Percentiles rank a stretch among this genome's conserved stretches.
These are phyloP conservation scores for Philopotamus ludificatus DNA, from an alignment of 1,140 invertebrate species.

Conservation along the genomic window DNA sequence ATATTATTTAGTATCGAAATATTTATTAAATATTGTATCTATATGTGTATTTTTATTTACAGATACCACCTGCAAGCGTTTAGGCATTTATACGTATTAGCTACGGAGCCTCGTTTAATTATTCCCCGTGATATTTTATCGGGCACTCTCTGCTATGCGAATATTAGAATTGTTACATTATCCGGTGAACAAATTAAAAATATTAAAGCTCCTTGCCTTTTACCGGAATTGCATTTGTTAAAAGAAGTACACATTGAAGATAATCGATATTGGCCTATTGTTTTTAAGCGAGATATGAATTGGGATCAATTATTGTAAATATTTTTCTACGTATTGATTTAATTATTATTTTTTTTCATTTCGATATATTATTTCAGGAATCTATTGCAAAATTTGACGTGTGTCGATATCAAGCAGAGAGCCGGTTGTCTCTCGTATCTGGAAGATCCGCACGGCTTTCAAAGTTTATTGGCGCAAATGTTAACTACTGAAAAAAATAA, in stretches of 20 bases:
- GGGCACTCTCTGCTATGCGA: conserved; percentile 75
- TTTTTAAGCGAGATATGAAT: conserved; percentile 77
- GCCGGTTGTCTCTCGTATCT: conserved; percentile 85
- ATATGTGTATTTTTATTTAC: conserved; percentile 38
- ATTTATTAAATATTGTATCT: not conserved
- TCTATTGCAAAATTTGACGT: conserved; percentile 68
- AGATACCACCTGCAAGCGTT: conserved; percentile 95
- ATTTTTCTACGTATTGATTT: not conserved
- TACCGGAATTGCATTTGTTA: conserved; percentile 79
- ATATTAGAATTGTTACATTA: conserved; percentile 66
- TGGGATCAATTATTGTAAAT: conserved; percentile 67
- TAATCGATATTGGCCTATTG: conserved; percentile 83
- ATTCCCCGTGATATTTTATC: conserved; percentile 84
- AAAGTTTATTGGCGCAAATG: conserved; percentile 78
- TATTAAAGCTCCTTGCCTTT: conserved; percentile 77
- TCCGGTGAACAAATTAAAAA: conserved; percentile 52
- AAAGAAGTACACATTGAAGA: conserved; percentile 78
- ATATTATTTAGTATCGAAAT: not conserved
- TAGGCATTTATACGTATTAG: conserved; percentile 92
- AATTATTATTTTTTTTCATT: conserved; percentile 39
- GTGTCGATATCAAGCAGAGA: conserved; percentile 82
- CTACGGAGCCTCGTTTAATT: conserved; percentile 83
- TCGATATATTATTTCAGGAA: conserved; percentile 54
- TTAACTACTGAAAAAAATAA: conserved; percentile 76
- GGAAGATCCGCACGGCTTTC: conserved; percentile 85